Conservation (phyloP, 2,888 invertebrate species). For the Xanthorhoe designata region DNA sequence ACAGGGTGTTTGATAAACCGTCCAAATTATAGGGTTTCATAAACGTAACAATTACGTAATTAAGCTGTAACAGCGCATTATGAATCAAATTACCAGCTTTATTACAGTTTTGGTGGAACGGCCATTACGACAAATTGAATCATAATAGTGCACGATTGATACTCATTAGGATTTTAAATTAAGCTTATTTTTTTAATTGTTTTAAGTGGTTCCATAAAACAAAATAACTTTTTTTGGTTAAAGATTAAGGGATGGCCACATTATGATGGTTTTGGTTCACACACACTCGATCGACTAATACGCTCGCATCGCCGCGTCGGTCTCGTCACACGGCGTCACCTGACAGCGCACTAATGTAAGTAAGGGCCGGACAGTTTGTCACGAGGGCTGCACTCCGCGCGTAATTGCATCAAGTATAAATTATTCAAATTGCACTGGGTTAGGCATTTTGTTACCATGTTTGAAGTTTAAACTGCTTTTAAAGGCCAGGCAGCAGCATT, state of each 20-base stretch:
- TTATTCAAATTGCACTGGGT: background rate
- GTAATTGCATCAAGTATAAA: background rate
- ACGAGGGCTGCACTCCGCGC: background rate
- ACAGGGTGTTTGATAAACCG: conserved; percentile 28
- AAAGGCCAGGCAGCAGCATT: no score
- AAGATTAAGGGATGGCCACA: background rate
- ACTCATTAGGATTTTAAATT: conserved; percentile 7
- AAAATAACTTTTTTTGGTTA: background rate
- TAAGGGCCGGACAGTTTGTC: background rate
- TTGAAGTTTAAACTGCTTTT: background rate
- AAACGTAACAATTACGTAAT: conserved; percentile 39
- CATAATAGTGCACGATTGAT: conserved; percentile 13
- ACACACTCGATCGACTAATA: background rate
- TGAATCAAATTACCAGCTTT: conserved; percentile 26
- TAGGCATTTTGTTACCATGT: background rate
- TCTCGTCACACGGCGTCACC: conserved; percentile 1
- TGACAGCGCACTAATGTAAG: conserved; percentile 3
- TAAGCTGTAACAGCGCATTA: conserved; percentile 36
- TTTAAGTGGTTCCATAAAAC: background rate
- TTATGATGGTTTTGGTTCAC: background rate
- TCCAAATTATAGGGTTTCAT: conserved; percentile 23
- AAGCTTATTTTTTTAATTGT: conserved; percentile 6
- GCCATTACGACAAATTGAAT: conserved; percentile 19
- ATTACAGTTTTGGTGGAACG: conserved; percentile 20
- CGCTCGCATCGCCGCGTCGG: background rate